phyloP scores from a whole-genome alignment of 2,888 invertebrate genomes.

The Xestoiulus laeticollis region DNA sequence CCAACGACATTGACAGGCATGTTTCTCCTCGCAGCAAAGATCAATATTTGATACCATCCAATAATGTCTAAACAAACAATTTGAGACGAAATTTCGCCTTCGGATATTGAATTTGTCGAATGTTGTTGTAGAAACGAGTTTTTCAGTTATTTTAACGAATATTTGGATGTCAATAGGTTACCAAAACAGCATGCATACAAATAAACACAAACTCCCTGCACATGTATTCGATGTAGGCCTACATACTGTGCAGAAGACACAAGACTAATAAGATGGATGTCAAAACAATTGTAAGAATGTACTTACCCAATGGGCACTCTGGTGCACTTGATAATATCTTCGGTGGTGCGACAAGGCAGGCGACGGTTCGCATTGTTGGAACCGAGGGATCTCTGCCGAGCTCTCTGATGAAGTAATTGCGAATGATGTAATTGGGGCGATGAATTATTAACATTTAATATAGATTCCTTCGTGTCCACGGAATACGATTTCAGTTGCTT shows the following conservation, averaged over 20 bases:
- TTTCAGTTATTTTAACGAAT: not conserved
- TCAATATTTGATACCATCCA: no score
- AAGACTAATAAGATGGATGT: not conserved
- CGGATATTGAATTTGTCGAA: not conserved
- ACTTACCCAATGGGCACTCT: conserved; percentile 57
- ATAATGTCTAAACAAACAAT: not conserved
- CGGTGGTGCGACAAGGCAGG: conserved; percentile 55
- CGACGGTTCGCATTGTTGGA: conserved; percentile 54
- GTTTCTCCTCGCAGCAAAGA: no score
- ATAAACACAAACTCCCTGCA: not conserved
- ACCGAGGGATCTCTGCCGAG: conserved; percentile 54
- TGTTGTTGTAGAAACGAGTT: not conserved
- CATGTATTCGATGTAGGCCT: no score
- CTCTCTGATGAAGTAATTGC: conserved; percentile 49
- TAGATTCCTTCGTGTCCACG: conserved; percentile 51
- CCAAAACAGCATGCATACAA: not conserved
- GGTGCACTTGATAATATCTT: conserved; percentile 57
- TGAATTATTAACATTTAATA: conserved; percentile 35
- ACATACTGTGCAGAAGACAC: not conserved
- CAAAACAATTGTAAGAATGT: no score
- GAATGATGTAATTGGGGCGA: conserved; percentile 30
- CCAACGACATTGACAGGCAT: no score
- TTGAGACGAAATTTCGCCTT: not conserved
- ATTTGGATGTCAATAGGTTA: not conserved
- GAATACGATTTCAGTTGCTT: conserved; percentile 56